Percentiles rank a stretch among this genome's conserved stretches.
Evolutionary conservation across 2,888 invertebrate species (phyloP).

Genomic region (Chloroclystis v-ata): DNA sequence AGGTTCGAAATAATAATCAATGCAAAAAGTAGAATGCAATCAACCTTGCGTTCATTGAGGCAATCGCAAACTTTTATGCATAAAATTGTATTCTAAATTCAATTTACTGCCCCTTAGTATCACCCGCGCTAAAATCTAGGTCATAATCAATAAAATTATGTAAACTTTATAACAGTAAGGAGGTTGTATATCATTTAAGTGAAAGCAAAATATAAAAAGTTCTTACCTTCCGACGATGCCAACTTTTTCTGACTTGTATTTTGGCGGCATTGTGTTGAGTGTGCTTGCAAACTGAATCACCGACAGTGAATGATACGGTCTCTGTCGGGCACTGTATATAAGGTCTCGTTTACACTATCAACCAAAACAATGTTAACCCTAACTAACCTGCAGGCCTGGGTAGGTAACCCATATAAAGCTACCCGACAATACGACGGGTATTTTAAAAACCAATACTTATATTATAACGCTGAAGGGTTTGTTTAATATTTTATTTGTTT

Average conservation of each 20-base stretch:
- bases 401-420: neutral
- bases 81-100: constrained; percentile 12
- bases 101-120: constrained; percentile 8
- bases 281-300: constrained; percentile 33
- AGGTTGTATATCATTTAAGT: neutral
- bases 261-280: constrained; percentile 49
- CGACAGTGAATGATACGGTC: constrained; percentile 41
- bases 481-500: too few relatives aligned
- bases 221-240: constrained; percentile 87
- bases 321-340: constrained; percentile 29
- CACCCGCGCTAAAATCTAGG: too few relatives aligned
- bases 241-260: constrained; percentile 80
- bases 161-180: neutral
- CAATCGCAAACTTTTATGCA: too few relatives aligned
- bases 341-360: constrained; percentile 40
- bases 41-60: too few relatives aligned
- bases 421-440: too few relatives aligned
- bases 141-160: too few relatives aligned
- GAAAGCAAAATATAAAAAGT: neutral
- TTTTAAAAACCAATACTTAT: too few relatives aligned
- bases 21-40: too few relatives aligned
- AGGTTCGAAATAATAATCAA: too few relatives aligned
- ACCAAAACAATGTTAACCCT: constrained; percentile 1
- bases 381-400: neutral
- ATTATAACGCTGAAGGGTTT: too few relatives aligned